Conservation (phyloP, 2,888 invertebrate genomes). For the Drosophila nigricruria region DNA sequence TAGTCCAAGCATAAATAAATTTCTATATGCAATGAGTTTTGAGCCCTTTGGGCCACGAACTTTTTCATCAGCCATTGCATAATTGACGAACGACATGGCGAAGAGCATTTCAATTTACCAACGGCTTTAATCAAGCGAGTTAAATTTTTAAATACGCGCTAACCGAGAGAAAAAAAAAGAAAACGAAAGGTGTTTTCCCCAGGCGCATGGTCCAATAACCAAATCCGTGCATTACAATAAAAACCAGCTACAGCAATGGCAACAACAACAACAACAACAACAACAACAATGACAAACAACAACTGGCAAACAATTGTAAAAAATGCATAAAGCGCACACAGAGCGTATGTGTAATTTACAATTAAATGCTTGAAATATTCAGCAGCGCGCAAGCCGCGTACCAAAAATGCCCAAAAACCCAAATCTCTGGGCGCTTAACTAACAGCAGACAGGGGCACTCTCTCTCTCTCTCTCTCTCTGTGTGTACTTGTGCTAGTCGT, state of each 20-base stretch:
- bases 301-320: slow-evolving; percentile 60
- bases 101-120: slow-evolving; percentile 40
- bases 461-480: no score
- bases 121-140: slow-evolving; percentile 59
- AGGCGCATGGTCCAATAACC: slow-evolving; percentile 59
- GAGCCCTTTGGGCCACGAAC: slow-evolving; percentile 14
- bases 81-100: slow-evolving; percentile 39
- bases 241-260: slow-evolving; percentile 17
- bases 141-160: slow-evolving; percentile 53
- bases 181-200: slow-evolving; percentile 35
- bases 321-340: slow-evolving; percentile 68
- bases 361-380: slow-evolving; percentile 77
- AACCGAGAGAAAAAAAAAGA: slow-evolving; percentile 17
- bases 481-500: slow-evolving; percentile 23
- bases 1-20: background rate
- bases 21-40: slow-evolving; percentile 3
- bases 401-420: slow-evolving; percentile 44
- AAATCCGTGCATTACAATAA: slow-evolving; percentile 64
- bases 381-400: slow-evolving; percentile 41
- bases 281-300: slow-evolving; percentile 27
- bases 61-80: slow-evolving; percentile 47
- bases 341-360: slow-evolving; percentile 79
- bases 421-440: slow-evolving; percentile 70
- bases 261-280: slow-evolving; percentile 11
- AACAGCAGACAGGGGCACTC: slow-evolving; percentile 21